phyloP scores from a whole-genome alignment of 2,113 vertebrate species.

The Taxidea taxus region DNA sequence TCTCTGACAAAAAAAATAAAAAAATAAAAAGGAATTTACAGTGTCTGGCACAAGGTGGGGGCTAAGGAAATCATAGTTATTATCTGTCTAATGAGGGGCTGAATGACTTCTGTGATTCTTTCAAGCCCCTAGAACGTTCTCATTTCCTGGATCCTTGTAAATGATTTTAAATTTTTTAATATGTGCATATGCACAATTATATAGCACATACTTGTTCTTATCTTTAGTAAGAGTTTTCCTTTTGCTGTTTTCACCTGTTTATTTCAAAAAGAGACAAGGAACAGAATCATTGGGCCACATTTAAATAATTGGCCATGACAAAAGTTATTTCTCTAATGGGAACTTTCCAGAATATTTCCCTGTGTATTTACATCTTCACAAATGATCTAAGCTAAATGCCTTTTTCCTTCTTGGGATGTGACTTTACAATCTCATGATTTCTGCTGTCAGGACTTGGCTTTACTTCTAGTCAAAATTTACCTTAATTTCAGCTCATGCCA shows the following conservation, averaged over 20 bases:
- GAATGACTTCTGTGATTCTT: background rate
- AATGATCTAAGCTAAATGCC: background rate
- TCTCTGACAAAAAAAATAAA: no score
- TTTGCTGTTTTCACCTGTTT: background rate
- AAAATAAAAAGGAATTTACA: background rate
- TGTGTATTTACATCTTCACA: background rate
- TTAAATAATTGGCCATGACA: slow-evolving; percentile 5
- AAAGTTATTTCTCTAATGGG: background rate
- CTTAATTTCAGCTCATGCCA: background rate
- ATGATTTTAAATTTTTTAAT: background rate
- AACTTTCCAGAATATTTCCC: background rate
- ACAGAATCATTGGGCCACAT: background rate
- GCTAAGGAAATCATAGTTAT: background rate
- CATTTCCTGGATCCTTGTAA: background rate
- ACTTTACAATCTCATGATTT: slow-evolving; percentile 32
- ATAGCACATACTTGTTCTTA: background rate
- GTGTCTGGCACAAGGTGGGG: background rate
- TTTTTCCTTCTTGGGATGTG: background rate
- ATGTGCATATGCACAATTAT: background rate
- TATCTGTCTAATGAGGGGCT: background rate
- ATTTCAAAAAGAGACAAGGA: slow-evolving; percentile 28
- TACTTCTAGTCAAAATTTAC: slow-evolving; percentile 13
- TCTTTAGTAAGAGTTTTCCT: background rate
- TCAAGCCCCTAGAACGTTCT: background rate
- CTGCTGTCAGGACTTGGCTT: slow-evolving; percentile 21